Percentiles rank a stretch among this genome's conserved stretches.
Evolutionary conservation across 2,888 invertebrate genomes (phyloP).

Genomic region (Altica lythri): DNA sequence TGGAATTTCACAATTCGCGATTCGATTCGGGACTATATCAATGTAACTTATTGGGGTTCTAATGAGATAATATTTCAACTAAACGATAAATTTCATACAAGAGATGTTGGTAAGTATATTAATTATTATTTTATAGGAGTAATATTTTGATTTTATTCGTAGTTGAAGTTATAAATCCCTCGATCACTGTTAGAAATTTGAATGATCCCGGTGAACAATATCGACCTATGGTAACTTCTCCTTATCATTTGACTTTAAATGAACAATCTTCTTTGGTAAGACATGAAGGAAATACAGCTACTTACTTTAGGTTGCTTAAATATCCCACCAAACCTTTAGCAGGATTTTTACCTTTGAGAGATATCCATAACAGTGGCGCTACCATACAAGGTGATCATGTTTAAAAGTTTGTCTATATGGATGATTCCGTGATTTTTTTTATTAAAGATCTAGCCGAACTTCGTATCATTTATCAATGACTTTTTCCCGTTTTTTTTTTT

Average conservation of each 20-base stretch:
- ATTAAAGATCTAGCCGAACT: too few relatives aligned
- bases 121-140: too few relatives aligned
- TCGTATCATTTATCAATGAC: too few relatives aligned
- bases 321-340: slow-evolving; percentile 69
- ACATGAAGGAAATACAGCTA: slow-evolving; percentile 61
- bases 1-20: slow-evolving; percentile 79
- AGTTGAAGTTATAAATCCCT: slow-evolving; percentile 74
- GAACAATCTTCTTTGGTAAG: slow-evolving; percentile 65
- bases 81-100: slow-evolving; percentile 68
- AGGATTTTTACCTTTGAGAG: slow-evolving; percentile 61
- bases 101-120: slow-evolving; percentile 67
- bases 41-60: slow-evolving; percentile 77
- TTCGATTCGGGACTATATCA: slow-evolving; percentile 71
- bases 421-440: too few relatives aligned
- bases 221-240: slow-evolving; percentile 69
- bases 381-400: slow-evolving; percentile 45
- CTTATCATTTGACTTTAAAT: slow-evolving; percentile 67
- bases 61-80: slow-evolving; percentile 66
- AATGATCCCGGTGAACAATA: slow-evolving; percentile 65
- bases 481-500: too few relatives aligned
- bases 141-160: slow-evolving; percentile 41
- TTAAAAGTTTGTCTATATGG: too few relatives aligned
- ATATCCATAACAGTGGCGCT: slow-evolving; percentile 59
- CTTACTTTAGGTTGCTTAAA: slow-evolving; percentile 62
- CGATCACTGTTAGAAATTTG: slow-evolving; percentile 61